These are phyloP conservation scores for Ophonus ardosiacus DNA, from an alignment of 2,888 invertebrate species.

Conservation along the genomic window DNA sequence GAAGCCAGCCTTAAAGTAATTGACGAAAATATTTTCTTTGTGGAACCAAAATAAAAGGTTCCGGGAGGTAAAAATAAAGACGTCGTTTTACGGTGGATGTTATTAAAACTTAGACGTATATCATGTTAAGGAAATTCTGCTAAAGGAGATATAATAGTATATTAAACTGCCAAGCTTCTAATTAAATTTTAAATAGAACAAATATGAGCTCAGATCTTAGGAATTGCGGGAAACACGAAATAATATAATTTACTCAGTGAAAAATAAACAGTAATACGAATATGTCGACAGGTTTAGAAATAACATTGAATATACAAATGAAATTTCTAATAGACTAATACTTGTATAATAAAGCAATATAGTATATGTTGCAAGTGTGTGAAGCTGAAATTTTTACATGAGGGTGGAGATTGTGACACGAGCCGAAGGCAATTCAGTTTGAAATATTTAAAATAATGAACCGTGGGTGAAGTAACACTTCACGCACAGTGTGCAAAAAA, in stretches of 20 bases:
- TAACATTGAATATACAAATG: too few relatives aligned
- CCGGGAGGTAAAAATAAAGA: background rate
- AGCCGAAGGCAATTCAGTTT: too few relatives aligned
- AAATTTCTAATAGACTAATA: too few relatives aligned
- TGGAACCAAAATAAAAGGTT: conserved; percentile 6
- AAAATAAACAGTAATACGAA: background rate
- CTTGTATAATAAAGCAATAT: too few relatives aligned
- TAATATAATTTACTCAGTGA: background rate
- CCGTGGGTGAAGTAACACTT: too few relatives aligned
- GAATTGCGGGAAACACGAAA: background rate
- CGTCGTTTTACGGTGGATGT: background rate
- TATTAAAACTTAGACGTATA: background rate
- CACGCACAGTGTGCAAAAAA: too few relatives aligned
- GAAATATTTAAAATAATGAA: too few relatives aligned
- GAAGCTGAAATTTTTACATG: too few relatives aligned
- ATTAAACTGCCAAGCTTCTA: background rate
- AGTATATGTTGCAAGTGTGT: too few relatives aligned
- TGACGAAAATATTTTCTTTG: conserved; percentile 48
- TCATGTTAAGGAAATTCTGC: background rate
- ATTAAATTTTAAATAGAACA: background rate
- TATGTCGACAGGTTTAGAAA: too few relatives aligned
- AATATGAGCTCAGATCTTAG: background rate
- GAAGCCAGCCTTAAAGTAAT: conserved; percentile 15
- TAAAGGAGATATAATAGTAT: background rate
- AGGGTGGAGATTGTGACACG: too few relatives aligned